Percentiles rank a stretch among this genome's conserved stretches.
Evolutionary conservation across 1,140 invertebrate species (phyloP).

Genomic region (Magallana ariakensis): DNA sequence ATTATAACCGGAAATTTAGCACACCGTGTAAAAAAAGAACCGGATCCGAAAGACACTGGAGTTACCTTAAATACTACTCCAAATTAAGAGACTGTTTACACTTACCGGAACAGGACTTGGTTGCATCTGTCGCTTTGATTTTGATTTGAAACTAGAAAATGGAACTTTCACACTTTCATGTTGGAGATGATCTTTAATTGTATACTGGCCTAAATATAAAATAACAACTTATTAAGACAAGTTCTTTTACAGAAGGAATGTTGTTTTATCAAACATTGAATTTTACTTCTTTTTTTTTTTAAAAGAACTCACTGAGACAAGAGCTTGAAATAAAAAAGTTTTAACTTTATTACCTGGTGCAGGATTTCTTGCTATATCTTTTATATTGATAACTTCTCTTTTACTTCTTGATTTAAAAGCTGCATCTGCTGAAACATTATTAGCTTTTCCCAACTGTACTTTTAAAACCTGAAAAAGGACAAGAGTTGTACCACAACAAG

Average conservation of each 20-base stretch:
- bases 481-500: no score
- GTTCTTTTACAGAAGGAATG: no score
- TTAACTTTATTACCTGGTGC: conserved; percentile 69
- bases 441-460: conserved; percentile 67
- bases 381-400: conserved; percentile 71
- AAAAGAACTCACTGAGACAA: no score
- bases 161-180: conserved; percentile 73
- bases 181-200: conserved; percentile 71
- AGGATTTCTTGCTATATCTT: conserved; percentile 64
- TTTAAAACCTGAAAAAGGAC: conserved; percentile 63
- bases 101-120: conserved; percentile 71
- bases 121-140: conserved; percentile 70
- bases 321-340: no score
- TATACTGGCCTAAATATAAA: conserved; percentile 75
- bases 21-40: no score
- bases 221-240: background rate
- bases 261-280: no score
- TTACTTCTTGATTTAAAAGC: conserved; percentile 76
- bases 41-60: no score
- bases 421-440: conserved; percentile 75
- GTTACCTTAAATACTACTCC: background rate
- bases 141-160: conserved; percentile 78
- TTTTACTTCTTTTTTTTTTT: no score
- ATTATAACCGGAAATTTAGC: no score
- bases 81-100: conserved; percentile 2